Conservation (phyloP, 2,113 vertebrate genomes). For the Suricata suricatta region DNA sequence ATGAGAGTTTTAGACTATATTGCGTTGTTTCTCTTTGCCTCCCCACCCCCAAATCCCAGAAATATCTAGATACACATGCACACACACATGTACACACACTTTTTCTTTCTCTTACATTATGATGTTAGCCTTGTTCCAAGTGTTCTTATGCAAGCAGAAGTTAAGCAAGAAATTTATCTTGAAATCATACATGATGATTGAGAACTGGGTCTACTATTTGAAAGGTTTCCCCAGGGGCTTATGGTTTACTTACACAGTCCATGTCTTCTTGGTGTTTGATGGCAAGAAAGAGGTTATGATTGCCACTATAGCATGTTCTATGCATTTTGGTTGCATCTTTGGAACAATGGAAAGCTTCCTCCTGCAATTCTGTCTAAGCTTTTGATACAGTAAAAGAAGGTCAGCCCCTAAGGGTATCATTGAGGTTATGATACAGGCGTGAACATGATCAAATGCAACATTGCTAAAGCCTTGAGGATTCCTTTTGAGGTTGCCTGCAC, state of each 20-base stretch:
- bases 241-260: neutral
- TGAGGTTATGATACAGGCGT: conserved; percentile 23
- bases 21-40: neutral
- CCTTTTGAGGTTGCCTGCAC: neutral
- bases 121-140: neutral
- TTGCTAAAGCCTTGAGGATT: conserved; percentile 25
- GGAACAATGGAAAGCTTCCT: neutral
- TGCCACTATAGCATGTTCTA: neutral
- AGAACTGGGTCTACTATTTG: neutral
- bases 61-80: neutral
- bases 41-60: neutral
- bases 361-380: neutral
- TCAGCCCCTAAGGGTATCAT: neutral
- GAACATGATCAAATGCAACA: conserved; percentile 41
- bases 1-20: neutral
- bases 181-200: neutral
- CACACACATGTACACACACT: neutral
- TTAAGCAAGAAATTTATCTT: neutral
- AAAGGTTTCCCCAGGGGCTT: neutral
- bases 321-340: neutral
- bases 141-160: neutral
- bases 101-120: neutral
- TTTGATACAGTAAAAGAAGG: conserved; percentile 42
- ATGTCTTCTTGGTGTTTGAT: neutral
- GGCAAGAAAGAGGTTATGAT: neutral